phyloP scores from a whole-genome alignment of 1,140 invertebrate species.

The Geopemphigus sp. region DNA sequence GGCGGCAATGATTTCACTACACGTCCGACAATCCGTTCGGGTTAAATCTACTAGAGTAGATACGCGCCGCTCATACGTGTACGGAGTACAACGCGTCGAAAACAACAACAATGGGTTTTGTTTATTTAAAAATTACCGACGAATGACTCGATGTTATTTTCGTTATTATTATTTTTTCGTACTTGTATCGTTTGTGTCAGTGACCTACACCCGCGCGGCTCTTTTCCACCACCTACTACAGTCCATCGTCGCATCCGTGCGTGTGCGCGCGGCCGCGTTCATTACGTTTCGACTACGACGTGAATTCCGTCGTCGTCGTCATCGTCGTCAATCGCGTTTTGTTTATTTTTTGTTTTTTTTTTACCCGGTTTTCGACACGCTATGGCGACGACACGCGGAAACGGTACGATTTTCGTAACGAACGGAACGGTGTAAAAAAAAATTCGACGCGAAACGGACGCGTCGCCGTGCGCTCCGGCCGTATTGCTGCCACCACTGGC shows the following conservation, averaged over 20 bases:
- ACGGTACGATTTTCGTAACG: neutral
- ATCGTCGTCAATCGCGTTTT: too few species aligned
- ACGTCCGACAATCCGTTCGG: too few species aligned
- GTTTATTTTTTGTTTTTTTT: too few species aligned
- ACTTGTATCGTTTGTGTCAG: neutral
- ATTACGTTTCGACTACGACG: neutral
- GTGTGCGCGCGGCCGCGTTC: too few species aligned
- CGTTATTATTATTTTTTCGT: neutral
- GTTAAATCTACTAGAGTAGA: too few species aligned
- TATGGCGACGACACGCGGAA: neutral
- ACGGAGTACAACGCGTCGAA: neutral
- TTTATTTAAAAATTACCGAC: conserved; percentile 11
- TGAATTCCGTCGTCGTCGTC: neutral
- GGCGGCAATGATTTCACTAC: too few species aligned
- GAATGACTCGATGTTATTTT: neutral
- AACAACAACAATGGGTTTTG: conserved; percentile 14
- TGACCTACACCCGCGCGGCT: neutral
- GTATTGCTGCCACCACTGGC: too few species aligned
- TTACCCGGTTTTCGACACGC: neutral
- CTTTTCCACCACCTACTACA: too few species aligned
- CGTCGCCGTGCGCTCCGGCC: too few species aligned
- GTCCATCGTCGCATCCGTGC: neutral
- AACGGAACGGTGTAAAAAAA: too few species aligned
- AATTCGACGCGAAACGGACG: too few species aligned
- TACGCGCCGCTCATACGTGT: too few species aligned